Evolutionary conservation across 2,113 vertebrate species (phyloP), one percentile per base, ranked within the genome.

Genomic region (Aythya baeri): DNA sequence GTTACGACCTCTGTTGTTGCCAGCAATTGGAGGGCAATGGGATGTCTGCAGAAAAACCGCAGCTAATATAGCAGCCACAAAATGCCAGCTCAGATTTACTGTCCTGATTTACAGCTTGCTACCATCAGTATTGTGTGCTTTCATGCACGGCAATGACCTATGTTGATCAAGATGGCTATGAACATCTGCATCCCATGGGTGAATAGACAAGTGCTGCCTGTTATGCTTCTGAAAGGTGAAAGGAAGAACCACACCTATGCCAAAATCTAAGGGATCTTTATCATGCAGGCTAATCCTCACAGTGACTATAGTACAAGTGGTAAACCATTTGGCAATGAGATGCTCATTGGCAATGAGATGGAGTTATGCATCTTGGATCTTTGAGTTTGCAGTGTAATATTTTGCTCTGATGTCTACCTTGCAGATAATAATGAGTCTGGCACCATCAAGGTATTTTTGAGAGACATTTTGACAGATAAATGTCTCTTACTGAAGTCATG

Each of bases 141-240:
- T 54, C 38, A 34, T 44, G 41, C 58, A 78, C 71, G 58, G 27
- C 11, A 15, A 6, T 2, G 82, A 32, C 41, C 36, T 75, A 8
- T 10, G 50, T 46, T 79, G 74, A 31, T 84, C 66, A 61, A 61
- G 18, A 2, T 9, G 27, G 25, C 22, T 62, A 8, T 10, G 26
- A 89, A 17, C n/a, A 74, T 31, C 73, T 62, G 54, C 26, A 26
- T 52, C 14, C 20, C 20, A 43, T 23, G 61, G 22, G 38, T 44
- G 75, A 16, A 27, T 18, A 29, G 16, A 66, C 26, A 59, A 80
- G 5, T 62, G 72, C 83, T 76, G 44, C 29, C 50, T 70, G 55
- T 1, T 7, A 4, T 2, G 0, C 1, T 38, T 52, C 34, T 52
- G 25, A 12, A 15, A 83, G 29, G 21, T 61, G 49, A 57, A 27